Evolutionary conservation across 2,888 invertebrate genomes (phyloP).

Genomic region (Fragum whitleyi): DNA sequence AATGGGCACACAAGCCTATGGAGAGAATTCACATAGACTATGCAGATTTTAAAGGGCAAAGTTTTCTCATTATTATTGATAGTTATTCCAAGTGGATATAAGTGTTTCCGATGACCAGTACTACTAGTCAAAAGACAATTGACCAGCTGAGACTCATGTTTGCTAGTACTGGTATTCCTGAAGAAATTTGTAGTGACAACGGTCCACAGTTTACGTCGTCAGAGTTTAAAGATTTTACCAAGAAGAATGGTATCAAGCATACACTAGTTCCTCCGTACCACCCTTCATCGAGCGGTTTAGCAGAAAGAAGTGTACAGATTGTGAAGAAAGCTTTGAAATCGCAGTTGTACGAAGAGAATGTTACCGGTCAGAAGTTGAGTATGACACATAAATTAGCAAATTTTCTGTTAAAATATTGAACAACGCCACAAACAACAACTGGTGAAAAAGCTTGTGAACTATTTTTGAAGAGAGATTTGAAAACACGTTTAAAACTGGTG

Average conservation of each 20-base stretch:
- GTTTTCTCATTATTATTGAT: slow-evolving; percentile 30
- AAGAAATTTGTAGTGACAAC: slow-evolving; percentile 52
- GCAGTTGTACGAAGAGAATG: slow-evolving; percentile 25
- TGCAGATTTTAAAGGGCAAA: slow-evolving; percentile 37
- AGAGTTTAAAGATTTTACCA: slow-evolving; percentile 53
- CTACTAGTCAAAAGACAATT: slow-evolving; percentile 26
- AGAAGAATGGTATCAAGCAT: slow-evolving; percentile 56
- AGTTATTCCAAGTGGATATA: slow-evolving; percentile 36
- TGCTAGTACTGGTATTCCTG: slow-evolving; percentile 36
- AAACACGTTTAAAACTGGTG: slow-evolving; percentile 30
- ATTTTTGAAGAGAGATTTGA: slow-evolving; percentile 48
- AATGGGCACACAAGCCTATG: slow-evolving; percentile 39
- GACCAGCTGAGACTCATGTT: slow-evolving; percentile 32
- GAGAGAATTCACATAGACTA: slow-evolving; percentile 51
- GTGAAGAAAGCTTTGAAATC: slow-evolving; percentile 46
- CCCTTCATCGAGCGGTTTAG: slow-evolving; percentile 53
- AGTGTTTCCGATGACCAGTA: slow-evolving; percentile 22
- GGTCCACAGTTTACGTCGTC: slow-evolving; percentile 51
- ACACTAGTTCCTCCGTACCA: slow-evolving; percentile 50
- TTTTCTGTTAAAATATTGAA: slow-evolving; percentile 46
- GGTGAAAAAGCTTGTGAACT: slow-evolving; percentile 40
- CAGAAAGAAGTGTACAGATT: slow-evolving; percentile 54
- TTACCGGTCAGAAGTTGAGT: slow-evolving; percentile 21
- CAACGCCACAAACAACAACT: slow-evolving; percentile 44
- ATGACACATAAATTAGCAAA: slow-evolving; percentile 37